Conservation (phyloP, 2,113 vertebrate species). For the Trogon surrucura region DNA sequence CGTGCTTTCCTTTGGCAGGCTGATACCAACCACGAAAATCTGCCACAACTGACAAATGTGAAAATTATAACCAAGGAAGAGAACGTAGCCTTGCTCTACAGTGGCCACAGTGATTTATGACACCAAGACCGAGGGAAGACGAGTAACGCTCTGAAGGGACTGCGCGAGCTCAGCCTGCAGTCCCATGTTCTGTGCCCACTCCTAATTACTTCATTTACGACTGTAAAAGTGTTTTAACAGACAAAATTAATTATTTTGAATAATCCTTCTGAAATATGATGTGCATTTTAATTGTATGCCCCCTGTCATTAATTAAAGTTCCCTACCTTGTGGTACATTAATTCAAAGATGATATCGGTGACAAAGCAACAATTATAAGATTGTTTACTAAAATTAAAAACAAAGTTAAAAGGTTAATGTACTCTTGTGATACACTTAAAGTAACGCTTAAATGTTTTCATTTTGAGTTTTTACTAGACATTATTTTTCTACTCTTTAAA, state of each 20-base stretch:
- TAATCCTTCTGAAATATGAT: slow-evolving; percentile 43
- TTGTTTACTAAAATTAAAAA: slow-evolving; percentile 64
- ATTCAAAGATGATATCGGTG: slow-evolving; percentile 26
- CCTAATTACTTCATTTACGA: slow-evolving; percentile 51
- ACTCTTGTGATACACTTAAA: slow-evolving; percentile 18
- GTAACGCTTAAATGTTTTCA: slow-evolving; percentile 58
- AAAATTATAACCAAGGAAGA: not conserved
- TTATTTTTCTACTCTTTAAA: slow-evolving; percentile 79
- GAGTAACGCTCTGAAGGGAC: not conserved
- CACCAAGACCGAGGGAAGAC: not conserved
- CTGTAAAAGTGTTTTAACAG: slow-evolving; percentile 51
- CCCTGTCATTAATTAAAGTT: slow-evolving; percentile 62
- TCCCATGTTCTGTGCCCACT: not conserved
- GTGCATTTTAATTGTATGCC: slow-evolving; percentile 48
- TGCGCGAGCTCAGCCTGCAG: not conserved
- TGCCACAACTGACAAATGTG: not conserved
- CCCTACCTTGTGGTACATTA: slow-evolving; percentile 35
- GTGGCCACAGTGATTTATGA: slow-evolving; percentile 44
- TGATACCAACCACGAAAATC: not conserved
- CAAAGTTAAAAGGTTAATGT: slow-evolving; percentile 36
- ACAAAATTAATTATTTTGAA: slow-evolving; percentile 62
- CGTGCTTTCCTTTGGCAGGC: not conserved
- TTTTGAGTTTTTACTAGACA: slow-evolving; percentile 73
- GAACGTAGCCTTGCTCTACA: not conserved
- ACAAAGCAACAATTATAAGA: slow-evolving; percentile 22